A percentile compares a stretch with the other conserved stretches of the same genome.
phyloP scores from a whole-genome alignment of 92 coral and sea anemone genomes.

The Blastomussa wellsi region DNA sequence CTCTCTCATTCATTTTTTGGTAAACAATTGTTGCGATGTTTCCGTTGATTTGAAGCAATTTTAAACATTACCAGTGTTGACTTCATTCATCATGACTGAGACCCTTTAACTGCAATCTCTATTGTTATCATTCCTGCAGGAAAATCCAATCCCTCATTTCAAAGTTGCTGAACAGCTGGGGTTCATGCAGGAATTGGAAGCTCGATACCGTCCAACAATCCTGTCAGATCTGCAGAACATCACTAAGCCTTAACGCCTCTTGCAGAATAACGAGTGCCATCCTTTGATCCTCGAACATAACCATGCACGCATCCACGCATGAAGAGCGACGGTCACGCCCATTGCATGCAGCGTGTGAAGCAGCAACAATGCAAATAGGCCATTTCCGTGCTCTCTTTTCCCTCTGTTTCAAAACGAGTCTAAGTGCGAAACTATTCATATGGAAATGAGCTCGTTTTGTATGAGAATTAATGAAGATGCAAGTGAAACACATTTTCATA shows the following conservation, averaged over 20 bases:
- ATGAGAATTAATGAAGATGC: too few relatives aligned
- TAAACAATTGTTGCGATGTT: too few relatives aligned
- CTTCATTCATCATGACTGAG: too few relatives aligned
- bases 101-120: not conserved
- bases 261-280: not conserved
- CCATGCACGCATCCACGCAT: conserved; percentile 8
- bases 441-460: too few relatives aligned
- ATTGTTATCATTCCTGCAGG: conserved; percentile 52
- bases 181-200: conserved; percentile 91
- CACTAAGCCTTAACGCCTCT: conserved; percentile 71
- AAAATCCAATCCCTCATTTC: conserved; percentile 85
- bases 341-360: not conserved
- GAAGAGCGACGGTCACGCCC: not conserved
- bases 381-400: too few relatives aligned
- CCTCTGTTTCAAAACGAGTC: too few relatives aligned
- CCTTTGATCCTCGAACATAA: not conserved
- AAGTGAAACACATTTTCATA: too few relatives aligned
- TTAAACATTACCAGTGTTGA: too few relatives aligned
- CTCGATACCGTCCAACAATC: conserved; percentile 87
- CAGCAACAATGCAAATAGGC: not conserved
- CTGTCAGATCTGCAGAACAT: conserved; percentile 94
- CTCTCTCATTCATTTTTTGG: too few relatives aligned
- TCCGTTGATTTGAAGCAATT: too few relatives aligned
- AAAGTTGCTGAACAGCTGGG: conserved; percentile 78
- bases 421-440: too few relatives aligned